These are phyloP conservation scores for Eurytoma californica DNA, from an alignment of 2,888 invertebrate genomes.

Conservation along the genomic window DNA sequence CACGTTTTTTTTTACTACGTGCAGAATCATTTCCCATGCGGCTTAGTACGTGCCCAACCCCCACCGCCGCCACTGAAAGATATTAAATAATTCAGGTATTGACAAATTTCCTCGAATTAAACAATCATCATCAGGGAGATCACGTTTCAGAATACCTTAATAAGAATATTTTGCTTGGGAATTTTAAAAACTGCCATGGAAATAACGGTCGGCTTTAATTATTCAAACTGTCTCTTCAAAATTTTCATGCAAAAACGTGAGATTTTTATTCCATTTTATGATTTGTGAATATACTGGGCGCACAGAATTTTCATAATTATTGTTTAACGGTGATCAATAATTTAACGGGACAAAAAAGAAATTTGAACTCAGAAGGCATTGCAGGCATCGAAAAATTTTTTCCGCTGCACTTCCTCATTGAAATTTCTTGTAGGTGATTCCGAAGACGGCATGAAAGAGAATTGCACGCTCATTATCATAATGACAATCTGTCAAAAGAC, in stretches of 20 bases:
- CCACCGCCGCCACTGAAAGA: slow-evolving; percentile 5
- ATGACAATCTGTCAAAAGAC: slow-evolving; percentile 52
- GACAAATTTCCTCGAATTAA: slow-evolving; percentile 49
- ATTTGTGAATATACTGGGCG: background rate
- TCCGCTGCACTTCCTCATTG: background rate
- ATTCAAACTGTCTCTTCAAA: too few species aligned
- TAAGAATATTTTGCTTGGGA: background rate
- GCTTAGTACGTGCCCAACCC: slow-evolving; percentile 47
- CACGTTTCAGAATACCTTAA: slow-evolving; percentile 58
- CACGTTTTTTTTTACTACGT: slow-evolving; percentile 45
- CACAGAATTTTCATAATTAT: background rate
- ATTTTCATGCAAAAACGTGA: too few species aligned
- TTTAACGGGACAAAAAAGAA: too few species aligned
- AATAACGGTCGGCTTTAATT: too few species aligned
- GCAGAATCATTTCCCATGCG: slow-evolving; percentile 45
- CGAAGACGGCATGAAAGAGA: slow-evolving; percentile 3
- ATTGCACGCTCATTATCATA: slow-evolving; percentile 49
- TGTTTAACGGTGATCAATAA: too few species aligned
- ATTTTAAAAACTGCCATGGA: slow-evolving; percentile 1
- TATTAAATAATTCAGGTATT: slow-evolving; percentile 49
- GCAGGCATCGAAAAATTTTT: slow-evolving; percentile 27
- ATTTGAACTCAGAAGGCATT: background rate
- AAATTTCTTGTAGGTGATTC: slow-evolving; percentile 15
- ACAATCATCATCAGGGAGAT: slow-evolving; percentile 58
- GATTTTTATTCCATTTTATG: too few species aligned